A percentile compares a stretch with the other conserved stretches of the same genome.
Conservation (phyloP, 2,888 invertebrate genomes). For the Pristionchus fissidentatus region DNA sequence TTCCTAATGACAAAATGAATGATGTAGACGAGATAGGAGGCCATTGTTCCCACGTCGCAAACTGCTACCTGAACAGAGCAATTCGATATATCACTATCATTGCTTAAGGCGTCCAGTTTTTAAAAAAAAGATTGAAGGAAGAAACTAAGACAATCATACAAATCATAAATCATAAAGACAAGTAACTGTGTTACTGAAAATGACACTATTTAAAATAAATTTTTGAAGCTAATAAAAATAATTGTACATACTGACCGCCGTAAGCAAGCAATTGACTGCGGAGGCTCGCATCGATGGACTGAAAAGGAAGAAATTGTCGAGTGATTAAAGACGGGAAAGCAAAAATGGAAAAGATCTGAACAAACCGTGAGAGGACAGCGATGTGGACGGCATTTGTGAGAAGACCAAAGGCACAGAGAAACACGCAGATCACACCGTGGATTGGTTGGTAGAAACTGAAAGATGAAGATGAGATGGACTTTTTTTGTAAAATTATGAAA, state of each 20-base stretch:
- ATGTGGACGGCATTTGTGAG: conserved; percentile 72
- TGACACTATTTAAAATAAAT: not conserved
- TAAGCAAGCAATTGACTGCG: conserved; percentile 70
- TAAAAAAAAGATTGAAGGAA: too few species aligned
- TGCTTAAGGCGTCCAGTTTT: too few species aligned
- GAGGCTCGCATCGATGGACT: conserved; percentile 63
- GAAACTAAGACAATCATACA: too few species aligned
- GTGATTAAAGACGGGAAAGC: conserved; percentile 12
- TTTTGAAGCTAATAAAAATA: not conserved
- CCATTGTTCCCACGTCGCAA: conserved; percentile 73
- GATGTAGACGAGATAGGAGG: conserved; percentile 70
- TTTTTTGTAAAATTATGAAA: too few species aligned
- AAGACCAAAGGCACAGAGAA: conserved; percentile 73
- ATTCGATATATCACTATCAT: too few species aligned
- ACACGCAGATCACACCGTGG: conserved; percentile 70
- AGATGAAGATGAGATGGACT: not conserved
- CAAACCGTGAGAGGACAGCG: conserved; percentile 64
- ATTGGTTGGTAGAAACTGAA: conserved; percentile 70
- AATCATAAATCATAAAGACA: too few species aligned
- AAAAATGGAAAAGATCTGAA: not conserved
- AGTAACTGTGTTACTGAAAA: too few species aligned
- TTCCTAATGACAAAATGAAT: conserved; percentile 68
- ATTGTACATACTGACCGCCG: conserved; percentile 55
- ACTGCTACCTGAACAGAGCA: conserved; percentile 60
- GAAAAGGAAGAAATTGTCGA: not conserved